Evolutionary conservation across 64 coral and sea anemone species (phyloP), one percentile per base, ranked within the genome.

Genomic region (Montipora cactus): DNA sequence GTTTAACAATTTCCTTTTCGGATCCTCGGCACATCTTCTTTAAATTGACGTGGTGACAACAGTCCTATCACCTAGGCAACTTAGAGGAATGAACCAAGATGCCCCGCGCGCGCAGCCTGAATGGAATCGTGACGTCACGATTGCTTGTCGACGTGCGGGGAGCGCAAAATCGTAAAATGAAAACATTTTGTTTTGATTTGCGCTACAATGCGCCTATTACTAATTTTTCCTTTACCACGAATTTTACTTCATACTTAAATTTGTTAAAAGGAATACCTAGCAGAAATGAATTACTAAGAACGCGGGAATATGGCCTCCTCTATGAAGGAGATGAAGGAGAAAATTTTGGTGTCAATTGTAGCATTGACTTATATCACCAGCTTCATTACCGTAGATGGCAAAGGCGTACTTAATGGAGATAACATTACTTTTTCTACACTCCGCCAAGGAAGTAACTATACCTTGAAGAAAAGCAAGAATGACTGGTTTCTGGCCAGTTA

Each of bases 401-500:
- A 70, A 86, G 82, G 66, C 21, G 71, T 16, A 1, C 44, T 93
- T 25, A 44, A 74, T 15, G 92, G 92, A 62, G 84, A 93, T 80
- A 50, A 48, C 18, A 88, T 93, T 2, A 50, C 76, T 52, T 93
- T 93, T 53, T 69, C 53, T 47, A 83, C 82, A 44, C 74, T 93
- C 15, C 62, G 57, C 47, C 76, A 59, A 80, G 81, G 84, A 67
- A 81, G 49, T 70, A 70, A 77, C 61, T 93, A 93, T 67, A 93
- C 51, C 11, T 79, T 87, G 51, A 46, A 69, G 44, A 81, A 57
- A 80, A 77, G 57, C 46, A 78, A 77, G 67, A 78, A 46, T 1
- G 83, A 87, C 22, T 93, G 92, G 92, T 87, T 93, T 50, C 18
- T 93, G 51, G 87, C 84, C 67, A 88, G 92, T 58, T 93, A 80